These are phyloP conservation scores for Xanthostigma xanthostigma DNA, from an alignment of 2,888 invertebrate genomes.

Conservation along the genomic window DNA sequence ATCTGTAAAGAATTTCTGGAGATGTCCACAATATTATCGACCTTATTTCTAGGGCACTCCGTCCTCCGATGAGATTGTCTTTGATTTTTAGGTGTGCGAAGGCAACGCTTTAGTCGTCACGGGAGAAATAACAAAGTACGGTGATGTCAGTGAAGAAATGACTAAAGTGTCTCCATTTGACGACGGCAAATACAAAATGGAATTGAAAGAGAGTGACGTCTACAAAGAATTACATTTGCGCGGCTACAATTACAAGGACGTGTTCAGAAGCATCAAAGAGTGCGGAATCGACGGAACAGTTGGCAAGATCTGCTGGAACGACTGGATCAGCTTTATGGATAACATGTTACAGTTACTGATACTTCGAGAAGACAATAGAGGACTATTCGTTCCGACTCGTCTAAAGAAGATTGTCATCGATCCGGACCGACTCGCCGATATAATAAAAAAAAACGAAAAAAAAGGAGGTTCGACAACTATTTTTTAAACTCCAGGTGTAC, in stretches of 20 bases:
- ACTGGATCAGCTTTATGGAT: conserved; percentile 83
- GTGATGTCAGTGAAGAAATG: too few species aligned
- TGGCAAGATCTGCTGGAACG: conserved; percentile 25
- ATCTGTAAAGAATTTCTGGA: too few species aligned
- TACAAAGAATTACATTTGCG: conserved; percentile 55
- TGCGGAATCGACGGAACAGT: conserved; percentile 20
- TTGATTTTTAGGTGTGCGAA: too few species aligned
- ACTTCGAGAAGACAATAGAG: conserved; percentile 49
- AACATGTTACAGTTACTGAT: conserved; percentile 71
- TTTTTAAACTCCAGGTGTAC: too few species aligned
- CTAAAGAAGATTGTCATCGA: conserved; percentile 38
- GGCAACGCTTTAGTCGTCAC: too few species aligned
- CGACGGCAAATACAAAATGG: conserved; percentile 19
- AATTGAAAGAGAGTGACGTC: conserved; percentile 39
- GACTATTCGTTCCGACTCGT: conserved; percentile 54
- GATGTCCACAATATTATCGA: too few species aligned
- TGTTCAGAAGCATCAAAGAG: conserved; percentile 21
- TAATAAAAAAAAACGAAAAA: conserved; percentile 3
- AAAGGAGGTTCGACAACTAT: too few species aligned
- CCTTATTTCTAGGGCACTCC: too few species aligned
- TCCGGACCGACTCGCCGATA: conserved; percentile 22
- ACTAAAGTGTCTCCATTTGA: too few species aligned
- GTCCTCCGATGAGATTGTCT: too few species aligned
- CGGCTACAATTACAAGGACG: conserved; percentile 39
- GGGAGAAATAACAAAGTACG: too few species aligned